Evolutionary conservation across 1,140 invertebrate species (phyloP).

Genomic region (Drosophila arawakana): DNA sequence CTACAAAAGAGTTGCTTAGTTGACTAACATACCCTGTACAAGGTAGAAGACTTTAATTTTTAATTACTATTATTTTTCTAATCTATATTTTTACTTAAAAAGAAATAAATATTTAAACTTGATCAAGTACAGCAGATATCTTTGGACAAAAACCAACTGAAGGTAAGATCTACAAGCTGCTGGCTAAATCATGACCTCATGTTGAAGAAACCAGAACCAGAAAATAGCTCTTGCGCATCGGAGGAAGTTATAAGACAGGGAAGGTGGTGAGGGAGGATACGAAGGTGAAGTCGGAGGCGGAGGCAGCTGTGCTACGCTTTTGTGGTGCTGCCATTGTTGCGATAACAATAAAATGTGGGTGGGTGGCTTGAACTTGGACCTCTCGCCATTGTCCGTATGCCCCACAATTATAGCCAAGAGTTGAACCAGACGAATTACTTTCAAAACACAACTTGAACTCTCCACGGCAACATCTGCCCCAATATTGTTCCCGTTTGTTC

Average conservation of each 20-base stretch:
- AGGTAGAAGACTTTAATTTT: no score
- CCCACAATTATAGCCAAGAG: slow-evolving; percentile 69
- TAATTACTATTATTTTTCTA: background rate
- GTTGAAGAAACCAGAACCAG: slow-evolving; percentile 18
- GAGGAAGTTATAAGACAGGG: background rate
- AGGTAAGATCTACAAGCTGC: slow-evolving; percentile 1
- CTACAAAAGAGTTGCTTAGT: background rate
- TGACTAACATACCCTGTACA: background rate
- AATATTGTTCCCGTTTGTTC: slow-evolving; percentile 26
- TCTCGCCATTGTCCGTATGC: slow-evolving; percentile 58
- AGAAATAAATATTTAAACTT: background rate
- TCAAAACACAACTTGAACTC: slow-evolving; percentile 67
- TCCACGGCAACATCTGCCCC: slow-evolving; percentile 55
- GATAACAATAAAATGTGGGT: slow-evolving; percentile 82
- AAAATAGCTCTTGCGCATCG: slow-evolving; percentile 30
- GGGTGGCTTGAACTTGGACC: slow-evolving; percentile 79
- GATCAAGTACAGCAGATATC: background rate
- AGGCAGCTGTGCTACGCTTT: slow-evolving; percentile 66
- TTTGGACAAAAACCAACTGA: background rate
- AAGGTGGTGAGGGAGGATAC: background rate
- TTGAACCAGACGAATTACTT: slow-evolving; percentile 76
- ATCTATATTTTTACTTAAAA: background rate
- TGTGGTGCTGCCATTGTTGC: slow-evolving; percentile 67
- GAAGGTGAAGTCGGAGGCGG: background rate
- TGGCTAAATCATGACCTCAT: slow-evolving; percentile 10